phyloP scores from a whole-genome alignment of 2,888 invertebrate genomes.

The Drosophila picticornis region DNA sequence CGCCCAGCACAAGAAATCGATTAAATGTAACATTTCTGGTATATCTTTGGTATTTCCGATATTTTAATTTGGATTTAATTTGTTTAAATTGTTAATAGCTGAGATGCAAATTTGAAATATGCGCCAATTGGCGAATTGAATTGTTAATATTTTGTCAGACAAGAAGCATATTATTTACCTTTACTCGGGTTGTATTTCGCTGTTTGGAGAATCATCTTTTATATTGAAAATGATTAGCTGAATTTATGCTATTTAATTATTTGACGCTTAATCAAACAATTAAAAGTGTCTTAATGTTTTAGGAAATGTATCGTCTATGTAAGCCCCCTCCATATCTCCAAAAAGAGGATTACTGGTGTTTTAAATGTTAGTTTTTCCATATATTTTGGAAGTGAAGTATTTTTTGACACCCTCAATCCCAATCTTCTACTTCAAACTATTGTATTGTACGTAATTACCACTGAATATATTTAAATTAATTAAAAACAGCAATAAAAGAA shows the following conservation, averaged over 20 bases:
- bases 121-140: not conserved
- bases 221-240: too few species aligned
- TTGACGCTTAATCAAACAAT: too few species aligned
- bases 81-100: not conserved
- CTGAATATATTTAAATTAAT: too few species aligned
- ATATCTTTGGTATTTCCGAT: not conserved
- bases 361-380: not conserved
- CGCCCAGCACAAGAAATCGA: not conserved
- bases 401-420: not conserved
- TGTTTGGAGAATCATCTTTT: too few species aligned
- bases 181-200: too few species aligned
- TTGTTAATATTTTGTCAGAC: too few species aligned
- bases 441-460: not conserved
- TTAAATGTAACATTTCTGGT: not conserved
- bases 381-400: not conserved
- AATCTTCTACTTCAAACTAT: not conserved
- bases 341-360: too few species aligned
- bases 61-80: not conserved
- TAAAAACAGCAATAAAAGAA: not conserved
- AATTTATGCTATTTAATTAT: too few species aligned
- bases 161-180: too few species aligned
- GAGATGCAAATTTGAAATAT: not conserved
- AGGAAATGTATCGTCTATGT: too few species aligned
- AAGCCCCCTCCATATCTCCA: too few species aligned
- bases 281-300: too few species aligned